phyloP scores from a whole-genome alignment of 35 echinoderm and acorn worm genomes.

The Lytechinus pictus region DNA sequence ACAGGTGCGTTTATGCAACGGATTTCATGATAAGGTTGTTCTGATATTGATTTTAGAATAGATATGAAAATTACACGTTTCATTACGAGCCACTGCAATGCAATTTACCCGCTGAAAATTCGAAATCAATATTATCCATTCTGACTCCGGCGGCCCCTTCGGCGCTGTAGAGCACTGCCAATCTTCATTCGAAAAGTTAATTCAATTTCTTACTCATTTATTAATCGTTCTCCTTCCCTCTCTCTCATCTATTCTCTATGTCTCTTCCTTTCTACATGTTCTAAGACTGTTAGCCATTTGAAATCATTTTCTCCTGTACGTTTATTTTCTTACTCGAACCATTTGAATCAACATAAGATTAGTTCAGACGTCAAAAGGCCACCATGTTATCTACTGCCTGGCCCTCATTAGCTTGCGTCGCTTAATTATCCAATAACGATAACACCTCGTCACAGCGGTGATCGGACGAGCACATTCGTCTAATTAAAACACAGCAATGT shows the following conservation, averaged over 20 bases:
- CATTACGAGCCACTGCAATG: background rate
- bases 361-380: background rate
- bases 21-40: background rate
- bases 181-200: background rate
- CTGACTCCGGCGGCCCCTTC: background rate
- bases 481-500: constrained; percentile 24
- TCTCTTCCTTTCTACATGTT: background rate
- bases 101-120: background rate
- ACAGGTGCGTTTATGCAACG: background rate
- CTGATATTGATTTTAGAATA: background rate
- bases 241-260: background rate
- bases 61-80: constrained; percentile 19
- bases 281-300: background rate
- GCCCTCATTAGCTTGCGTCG: constrained; percentile 21
- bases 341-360: constrained; percentile 38
- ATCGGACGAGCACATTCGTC: background rate
- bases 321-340: background rate
- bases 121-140: background rate
- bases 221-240: background rate
- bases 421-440: constrained; percentile 57
- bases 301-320: background rate
- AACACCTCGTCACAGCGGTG: constrained; percentile 17
- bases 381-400: background rate
- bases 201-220: background rate
- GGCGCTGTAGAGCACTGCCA: background rate